Percentiles rank a stretch among this genome's conserved stretches.
phyloP scores from a whole-genome alignment of 2,113 vertebrate genomes.

The Orientallactaga bullata region DNA sequence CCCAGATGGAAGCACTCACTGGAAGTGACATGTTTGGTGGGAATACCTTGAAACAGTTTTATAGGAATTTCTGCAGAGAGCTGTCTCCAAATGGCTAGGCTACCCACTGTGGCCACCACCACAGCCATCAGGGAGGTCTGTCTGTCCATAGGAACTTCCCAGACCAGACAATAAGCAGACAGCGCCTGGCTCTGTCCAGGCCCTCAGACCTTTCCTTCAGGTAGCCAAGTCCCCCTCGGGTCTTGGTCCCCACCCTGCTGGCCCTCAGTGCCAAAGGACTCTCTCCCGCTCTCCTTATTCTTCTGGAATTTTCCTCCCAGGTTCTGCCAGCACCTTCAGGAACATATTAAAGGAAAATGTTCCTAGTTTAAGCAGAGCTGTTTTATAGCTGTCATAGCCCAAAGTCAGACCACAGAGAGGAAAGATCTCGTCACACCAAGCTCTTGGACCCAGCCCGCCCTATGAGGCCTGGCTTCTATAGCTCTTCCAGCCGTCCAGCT shows the following conservation, averaged over 20 bases:
- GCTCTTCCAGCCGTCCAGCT: not conserved
- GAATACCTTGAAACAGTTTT: not conserved
- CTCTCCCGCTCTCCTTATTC: not conserved
- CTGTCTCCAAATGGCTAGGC: not conserved
- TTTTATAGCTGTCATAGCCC: slow-evolving; percentile 47
- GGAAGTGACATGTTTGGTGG: not conserved
- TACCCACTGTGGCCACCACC: not conserved
- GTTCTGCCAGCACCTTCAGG: slow-evolving; percentile 66
- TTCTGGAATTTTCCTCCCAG: slow-evolving; percentile 75
- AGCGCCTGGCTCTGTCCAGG: not conserved
- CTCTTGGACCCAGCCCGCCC: not conserved
- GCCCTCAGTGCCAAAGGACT: not conserved
- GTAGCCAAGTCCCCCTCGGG: not conserved
- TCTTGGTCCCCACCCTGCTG: not conserved
- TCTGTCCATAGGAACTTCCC: not conserved
- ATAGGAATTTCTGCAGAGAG: slow-evolving; percentile 14
- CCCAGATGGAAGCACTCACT: not conserved
- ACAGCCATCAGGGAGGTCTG: not conserved
- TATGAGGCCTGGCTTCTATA: not conserved
- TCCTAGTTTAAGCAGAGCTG: slow-evolving; percentile 56
- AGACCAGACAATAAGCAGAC: not conserved
- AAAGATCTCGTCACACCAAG: slow-evolving; percentile 30
- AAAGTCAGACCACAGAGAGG: slow-evolving; percentile 60
- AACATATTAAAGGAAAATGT: slow-evolving; percentile 63
- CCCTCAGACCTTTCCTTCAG: not conserved